phyloP scores from a whole-genome alignment of 2,113 vertebrate species.

The Sinosuthora webbiana region DNA sequence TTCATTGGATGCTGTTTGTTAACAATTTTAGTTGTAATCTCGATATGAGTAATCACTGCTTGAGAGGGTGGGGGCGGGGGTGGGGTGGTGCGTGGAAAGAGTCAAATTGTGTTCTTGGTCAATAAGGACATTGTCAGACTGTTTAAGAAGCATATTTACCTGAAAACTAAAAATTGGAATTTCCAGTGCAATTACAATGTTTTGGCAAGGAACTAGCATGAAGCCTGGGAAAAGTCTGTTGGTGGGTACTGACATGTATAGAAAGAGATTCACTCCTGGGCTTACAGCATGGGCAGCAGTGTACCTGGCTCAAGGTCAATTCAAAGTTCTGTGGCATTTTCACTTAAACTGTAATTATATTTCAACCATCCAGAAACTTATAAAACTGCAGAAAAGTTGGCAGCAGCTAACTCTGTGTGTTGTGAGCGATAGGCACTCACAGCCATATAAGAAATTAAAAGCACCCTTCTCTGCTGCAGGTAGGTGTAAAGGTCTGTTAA shows the following conservation, averaged over 20 bases:
- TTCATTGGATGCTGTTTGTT: background rate
- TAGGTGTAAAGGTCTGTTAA: background rate
- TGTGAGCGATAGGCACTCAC: background rate
- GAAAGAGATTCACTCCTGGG: background rate
- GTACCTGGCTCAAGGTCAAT: background rate
- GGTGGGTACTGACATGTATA: background rate
- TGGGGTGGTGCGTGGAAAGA: fast-evolving
- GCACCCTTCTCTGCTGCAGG: background rate
- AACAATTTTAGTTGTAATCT: background rate
- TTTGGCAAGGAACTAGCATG: background rate
- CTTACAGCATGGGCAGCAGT: background rate
- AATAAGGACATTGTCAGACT: background rate
- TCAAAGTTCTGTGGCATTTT: background rate
- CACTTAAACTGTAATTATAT: background rate
- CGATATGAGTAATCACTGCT: background rate
- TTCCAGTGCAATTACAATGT: background rate
- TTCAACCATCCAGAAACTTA: background rate
- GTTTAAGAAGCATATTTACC: background rate
- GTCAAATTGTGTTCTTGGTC: background rate
- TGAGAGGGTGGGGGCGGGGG: fast-evolving
- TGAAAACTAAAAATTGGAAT: background rate
- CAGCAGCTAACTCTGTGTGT: background rate
- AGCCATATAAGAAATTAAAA: background rate
- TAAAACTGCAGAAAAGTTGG: background rate
- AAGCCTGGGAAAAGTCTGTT: background rate